Evolutionary conservation across 1,140 invertebrate genomes (phyloP), one percentile per base, ranked within the genome.

Genomic region (Rhyzopertha dominica): DNA sequence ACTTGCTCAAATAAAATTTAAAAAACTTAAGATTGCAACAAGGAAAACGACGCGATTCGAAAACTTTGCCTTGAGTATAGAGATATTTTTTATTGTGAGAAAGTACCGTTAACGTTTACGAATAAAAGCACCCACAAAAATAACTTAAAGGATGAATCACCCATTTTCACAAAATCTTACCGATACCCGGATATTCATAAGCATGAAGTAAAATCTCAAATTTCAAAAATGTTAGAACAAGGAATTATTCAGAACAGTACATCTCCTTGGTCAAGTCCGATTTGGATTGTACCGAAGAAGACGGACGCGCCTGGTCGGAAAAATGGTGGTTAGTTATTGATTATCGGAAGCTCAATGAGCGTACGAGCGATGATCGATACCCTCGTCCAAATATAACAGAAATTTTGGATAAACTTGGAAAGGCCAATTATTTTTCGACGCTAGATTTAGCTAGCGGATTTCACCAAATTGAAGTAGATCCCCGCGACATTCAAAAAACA

Each of bases 161-260:
- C 30, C 7, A 31, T 31, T 31, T 31, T 7, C 13, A 31, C 30
- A 5, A 31, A 31, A 31, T 31, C 30, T 31, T 31, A 31, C 16
- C 5, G 30, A 31, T 31, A 31, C 30, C 36, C 20, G 13, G 13
- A 38, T n/a, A 28, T 39, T 13, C 23, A 45, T 39, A 24, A 29
- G 18, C 5, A 41, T 19, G 35, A 38, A 47, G 22, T 37, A 25
- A 19, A 47, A 20, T 36, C 8, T 5, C 44, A 51, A 31, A 31
- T 51, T 16, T 2, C 19, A 25, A 16, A 36, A 24, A 31, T 51
- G 22, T 18, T 30, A 42, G 9, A 24, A 25, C 12, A 47, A 24
- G 39, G 13, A 12, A 47, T 51, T n/a, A 51, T 51, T 10, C 20
- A n/a, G 16, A 43, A 47, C 20, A 37, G 24, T 42, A 13, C 35